A percentile compares a stretch with the other conserved stretches of the same genome.
These are phyloP conservation scores for Aeoliscus strigatus DNA, from an alignment of 2,797 vertebrate species.

Conservation along the genomic window DNA sequence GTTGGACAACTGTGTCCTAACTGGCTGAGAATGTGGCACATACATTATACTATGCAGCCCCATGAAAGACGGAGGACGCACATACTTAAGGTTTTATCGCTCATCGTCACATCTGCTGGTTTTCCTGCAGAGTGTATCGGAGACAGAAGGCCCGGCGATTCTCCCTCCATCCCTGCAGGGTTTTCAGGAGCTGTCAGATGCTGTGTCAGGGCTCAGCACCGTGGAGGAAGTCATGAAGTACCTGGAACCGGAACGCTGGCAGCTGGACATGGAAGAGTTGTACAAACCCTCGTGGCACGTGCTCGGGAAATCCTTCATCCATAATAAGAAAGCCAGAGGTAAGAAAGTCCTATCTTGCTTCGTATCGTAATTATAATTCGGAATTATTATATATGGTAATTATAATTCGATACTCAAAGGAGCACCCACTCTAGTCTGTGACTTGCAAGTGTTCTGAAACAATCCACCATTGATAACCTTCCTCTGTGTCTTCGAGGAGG, in stretches of 20 bases:
- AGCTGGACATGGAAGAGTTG: constrained; percentile 91
- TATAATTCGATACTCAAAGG: too few relatives aligned
- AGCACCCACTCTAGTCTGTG: too few relatives aligned
- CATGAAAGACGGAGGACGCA: too few relatives aligned
- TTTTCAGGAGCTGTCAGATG: constrained; percentile 83
- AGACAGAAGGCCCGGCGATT: constrained; percentile 70
- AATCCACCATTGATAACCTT: too few relatives aligned
- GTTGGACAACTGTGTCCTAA: not conserved
- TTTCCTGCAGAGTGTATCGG: constrained; percentile 76
- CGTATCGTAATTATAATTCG: too few relatives aligned
- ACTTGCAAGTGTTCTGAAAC: too few relatives aligned
- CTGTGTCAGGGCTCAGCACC: constrained; percentile 81
- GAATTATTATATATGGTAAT: too few relatives aligned
- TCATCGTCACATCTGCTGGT: constrained; percentile 11
- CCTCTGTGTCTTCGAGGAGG: constrained; percentile 42
- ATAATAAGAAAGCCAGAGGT: constrained; percentile 92
- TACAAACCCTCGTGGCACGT: constrained; percentile 93
- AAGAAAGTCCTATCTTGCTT: too few relatives aligned
- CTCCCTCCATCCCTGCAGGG: constrained; percentile 76
- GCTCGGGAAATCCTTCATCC: constrained; percentile 91
- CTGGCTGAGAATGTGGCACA: not conserved
- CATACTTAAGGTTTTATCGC: too few relatives aligned
- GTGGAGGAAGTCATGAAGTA: constrained; percentile 96
- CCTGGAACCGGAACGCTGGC: constrained; percentile 94
- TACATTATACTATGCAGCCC: too few relatives aligned